Conservation (phyloP, 1,140 invertebrate species). For the Drosophila triauraria region DNA sequence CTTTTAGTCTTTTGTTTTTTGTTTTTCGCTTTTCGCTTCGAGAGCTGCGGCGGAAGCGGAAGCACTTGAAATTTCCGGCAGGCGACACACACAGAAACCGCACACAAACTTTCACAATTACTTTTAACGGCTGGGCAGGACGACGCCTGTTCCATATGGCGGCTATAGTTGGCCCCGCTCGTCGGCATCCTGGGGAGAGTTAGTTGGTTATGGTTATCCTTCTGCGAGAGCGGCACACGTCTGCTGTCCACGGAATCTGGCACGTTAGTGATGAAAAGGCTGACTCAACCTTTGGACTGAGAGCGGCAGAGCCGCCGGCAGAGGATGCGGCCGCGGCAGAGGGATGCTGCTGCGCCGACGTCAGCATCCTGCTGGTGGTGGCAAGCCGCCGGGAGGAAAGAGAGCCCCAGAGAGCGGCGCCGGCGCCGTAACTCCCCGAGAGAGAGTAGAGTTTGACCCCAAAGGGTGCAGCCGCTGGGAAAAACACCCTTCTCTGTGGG, state of each 20-base stretch:
- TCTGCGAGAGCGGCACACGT: constrained; percentile 54
- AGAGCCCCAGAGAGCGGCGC: constrained; percentile 33
- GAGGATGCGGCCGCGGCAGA: constrained; percentile 29
- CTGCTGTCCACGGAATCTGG: constrained; percentile 65
- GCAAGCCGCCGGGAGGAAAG: constrained; percentile 4
- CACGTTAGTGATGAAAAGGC: constrained; percentile 69
- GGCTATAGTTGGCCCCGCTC: constrained; percentile 16
- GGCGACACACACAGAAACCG: constrained; percentile 20
- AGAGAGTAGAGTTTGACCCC: constrained; percentile 16
- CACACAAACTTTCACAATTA: constrained; percentile 52
- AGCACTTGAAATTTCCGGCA: constrained; percentile 78
- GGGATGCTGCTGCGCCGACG: constrained; percentile 67
- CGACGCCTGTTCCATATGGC: constrained; percentile 67
- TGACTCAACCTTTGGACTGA: constrained; percentile 35
- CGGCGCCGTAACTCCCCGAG: constrained; percentile 40
- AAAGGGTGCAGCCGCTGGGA: constrained; percentile 65
- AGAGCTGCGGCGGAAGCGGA: constrained; percentile 43
- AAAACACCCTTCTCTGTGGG: constrained; percentile 37
- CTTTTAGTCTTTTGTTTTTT: constrained; percentile 24
- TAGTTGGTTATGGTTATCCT: background rate
- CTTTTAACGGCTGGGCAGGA: constrained; percentile 55
- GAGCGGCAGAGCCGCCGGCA: constrained; percentile 28
- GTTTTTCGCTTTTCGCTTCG: constrained; percentile 20
- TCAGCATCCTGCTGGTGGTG: constrained; percentile 44
- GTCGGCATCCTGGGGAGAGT: constrained; percentile 43